Base-by-base conservation (phyloP, 1,140 invertebrate genomes). In the Protaetia brevitarsis region DNA sequence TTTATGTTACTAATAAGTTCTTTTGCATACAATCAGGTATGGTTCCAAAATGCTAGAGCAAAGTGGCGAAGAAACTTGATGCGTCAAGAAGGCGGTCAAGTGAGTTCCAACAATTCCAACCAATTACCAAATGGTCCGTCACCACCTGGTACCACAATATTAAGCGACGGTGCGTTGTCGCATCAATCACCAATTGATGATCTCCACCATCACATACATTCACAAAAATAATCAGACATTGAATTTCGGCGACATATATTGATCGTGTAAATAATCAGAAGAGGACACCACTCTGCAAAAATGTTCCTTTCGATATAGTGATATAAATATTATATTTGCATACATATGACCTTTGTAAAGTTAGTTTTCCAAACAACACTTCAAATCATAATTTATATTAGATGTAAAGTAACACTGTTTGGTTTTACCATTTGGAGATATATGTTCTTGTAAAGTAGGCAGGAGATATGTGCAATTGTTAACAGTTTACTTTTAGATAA, bases 21-120 rank as follows among this genome's bases (percentile, higher is more conserved):
- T n/a, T 59, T 59, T 59, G 21, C 11, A 26, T 56, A 36, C 23
- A 56, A 66, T 62, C 77, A 98, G 95, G 95, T 98, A 1, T 98
- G 95, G 96, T 98, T 98, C 79, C 96, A 98, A 87, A 98, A 98
- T 79, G 95, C 95, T 0, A 81, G 96, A 66, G 96, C 96, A 23
- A 98, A 98, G 84, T 96, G 94, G 90, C 85, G 96, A 72, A 85
- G 95, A 26, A 92, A 92, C 74, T 84, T 91, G 72, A 89, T 92
- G 86, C 77, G 90, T 19, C 89, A 91, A 75, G 90, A 92, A 74
- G 82, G 84, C 11, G 70, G 74, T 63, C 74, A 68, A 72, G 73
- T 66, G 74, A 75, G 64, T 71, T 78, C 58, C 73, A 78, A 56
- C 79, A 79, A 73, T 75, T 81, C 63, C 76, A 79, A 79, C 16